phyloP scores from a whole-genome alignment of 2,113 vertebrate species.

The Siniperca knerii region DNA sequence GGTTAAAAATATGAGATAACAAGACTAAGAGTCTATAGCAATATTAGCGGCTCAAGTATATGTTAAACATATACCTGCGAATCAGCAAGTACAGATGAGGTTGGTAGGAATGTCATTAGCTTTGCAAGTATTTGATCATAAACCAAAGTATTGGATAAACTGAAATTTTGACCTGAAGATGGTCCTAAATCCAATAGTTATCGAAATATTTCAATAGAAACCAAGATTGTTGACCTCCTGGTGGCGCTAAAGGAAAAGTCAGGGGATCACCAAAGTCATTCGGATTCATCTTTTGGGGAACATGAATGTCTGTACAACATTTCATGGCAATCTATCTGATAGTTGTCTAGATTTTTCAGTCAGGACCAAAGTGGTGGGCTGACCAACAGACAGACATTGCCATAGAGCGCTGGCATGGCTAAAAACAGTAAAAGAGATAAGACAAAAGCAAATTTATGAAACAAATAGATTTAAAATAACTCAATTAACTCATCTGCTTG shows the following conservation, averaged over 20 bases:
- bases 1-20: background rate
- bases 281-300: background rate
- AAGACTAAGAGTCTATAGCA: background rate
- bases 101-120: background rate
- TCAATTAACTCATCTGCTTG: background rate
- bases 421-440: background rate
- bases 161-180: background rate
- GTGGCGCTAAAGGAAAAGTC: background rate
- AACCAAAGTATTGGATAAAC: background rate
- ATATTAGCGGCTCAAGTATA: background rate
- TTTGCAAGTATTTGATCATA: background rate
- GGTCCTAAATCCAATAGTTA: background rate
- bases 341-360: background rate
- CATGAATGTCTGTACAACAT: background rate
- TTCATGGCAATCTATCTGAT: background rate
- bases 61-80: background rate
- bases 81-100: background rate
- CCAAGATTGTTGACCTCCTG: no score
- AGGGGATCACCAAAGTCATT: background rate
- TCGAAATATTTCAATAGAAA: background rate
- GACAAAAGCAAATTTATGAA: background rate
- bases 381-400: background rate
- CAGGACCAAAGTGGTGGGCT: background rate
- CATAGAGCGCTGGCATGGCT: background rate
- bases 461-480: background rate